A percentile compares a stretch with the other conserved stretches of the same genome.
Conservation (phyloP, 2,113 vertebrate species). For the Capra hircus region DNA sequence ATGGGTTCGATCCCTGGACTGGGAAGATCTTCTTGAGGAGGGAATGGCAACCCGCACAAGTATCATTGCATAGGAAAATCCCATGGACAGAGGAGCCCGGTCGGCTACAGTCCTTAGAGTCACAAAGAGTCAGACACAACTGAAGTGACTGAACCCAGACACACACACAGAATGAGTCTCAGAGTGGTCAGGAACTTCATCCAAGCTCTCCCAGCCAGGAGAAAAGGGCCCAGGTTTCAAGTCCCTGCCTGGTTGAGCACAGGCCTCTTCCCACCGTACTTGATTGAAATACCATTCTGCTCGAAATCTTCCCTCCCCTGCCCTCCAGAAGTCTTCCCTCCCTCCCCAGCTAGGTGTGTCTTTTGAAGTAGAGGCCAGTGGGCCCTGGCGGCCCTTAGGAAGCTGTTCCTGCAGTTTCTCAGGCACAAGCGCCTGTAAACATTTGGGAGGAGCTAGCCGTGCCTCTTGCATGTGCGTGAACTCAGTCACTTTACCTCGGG, state of each 20-base stretch:
- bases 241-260: background rate
- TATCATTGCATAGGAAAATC: background rate
- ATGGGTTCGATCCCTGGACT: background rate
- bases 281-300: background rate
- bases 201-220: background rate
- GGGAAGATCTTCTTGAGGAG: background rate
- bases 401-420: background rate
- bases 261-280: background rate
- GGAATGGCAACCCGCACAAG: background rate
- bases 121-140: background rate
- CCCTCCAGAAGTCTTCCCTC: background rate
- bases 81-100: background rate
- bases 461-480: background rate
- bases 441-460: background rate
- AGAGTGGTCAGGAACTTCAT: background rate
- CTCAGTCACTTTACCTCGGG: background rate
- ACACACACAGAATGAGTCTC: background rate
- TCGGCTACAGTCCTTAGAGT: background rate
- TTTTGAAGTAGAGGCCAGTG: background rate
- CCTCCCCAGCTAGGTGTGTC: background rate
- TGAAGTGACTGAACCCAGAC: background rate
- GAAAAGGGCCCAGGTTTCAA: background rate
- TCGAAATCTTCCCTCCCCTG: accelerated
- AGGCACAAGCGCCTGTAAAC: background rate
- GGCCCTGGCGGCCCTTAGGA: background rate